Conservation (phyloP, 2,113 vertebrate species). For the Bagarius yarrelli region DNA sequence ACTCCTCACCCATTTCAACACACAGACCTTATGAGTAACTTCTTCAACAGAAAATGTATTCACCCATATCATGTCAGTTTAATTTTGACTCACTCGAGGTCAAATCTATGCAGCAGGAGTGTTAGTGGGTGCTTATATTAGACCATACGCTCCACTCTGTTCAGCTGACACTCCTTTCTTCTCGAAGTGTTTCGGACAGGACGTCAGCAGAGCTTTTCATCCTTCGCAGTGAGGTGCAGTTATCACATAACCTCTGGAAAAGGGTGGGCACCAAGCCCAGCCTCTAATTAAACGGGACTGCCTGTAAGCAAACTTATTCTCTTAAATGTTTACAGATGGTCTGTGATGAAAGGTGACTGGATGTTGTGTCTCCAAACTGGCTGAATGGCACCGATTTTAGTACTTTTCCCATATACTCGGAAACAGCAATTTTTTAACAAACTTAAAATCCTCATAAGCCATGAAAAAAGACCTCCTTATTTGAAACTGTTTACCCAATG, state of each 20-base stretch:
- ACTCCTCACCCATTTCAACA: slow-evolving; percentile 9
- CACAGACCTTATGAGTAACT: not conserved
- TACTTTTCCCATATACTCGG: not conserved
- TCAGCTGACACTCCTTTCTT: slow-evolving; percentile 46
- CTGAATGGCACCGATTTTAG: not conserved
- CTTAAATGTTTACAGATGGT: slow-evolving; percentile 71
- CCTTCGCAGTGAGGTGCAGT: slow-evolving; percentile 81
- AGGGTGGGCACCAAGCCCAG: slow-evolving; percentile 82
- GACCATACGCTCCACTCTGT: slow-evolving; percentile 29
- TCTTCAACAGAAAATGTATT: too few species aligned
- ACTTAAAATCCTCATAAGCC: slow-evolving; percentile 29
- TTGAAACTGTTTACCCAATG: slow-evolving; percentile 64
- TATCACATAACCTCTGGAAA: slow-evolving; percentile 82
- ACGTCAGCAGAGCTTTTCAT: slow-evolving; percentile 72
- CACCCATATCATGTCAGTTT: not conserved
- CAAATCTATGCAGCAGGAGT: slow-evolving; percentile 46
- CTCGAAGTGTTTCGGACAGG: slow-evolving; percentile 72
- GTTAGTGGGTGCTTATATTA: slow-evolving; percentile 48
- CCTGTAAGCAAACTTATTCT: slow-evolving; percentile 71
- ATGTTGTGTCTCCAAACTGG: not conserved
- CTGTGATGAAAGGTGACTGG: slow-evolving; percentile 33
- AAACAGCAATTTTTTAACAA: not conserved
- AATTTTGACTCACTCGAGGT: not conserved
- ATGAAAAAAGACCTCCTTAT: slow-evolving; percentile 62
- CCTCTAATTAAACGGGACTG: slow-evolving; percentile 83